These are phyloP conservation scores for Tinamus guttatus DNA, from an alignment of 2,113 vertebrate genomes.

Conservation along the genomic window DNA sequence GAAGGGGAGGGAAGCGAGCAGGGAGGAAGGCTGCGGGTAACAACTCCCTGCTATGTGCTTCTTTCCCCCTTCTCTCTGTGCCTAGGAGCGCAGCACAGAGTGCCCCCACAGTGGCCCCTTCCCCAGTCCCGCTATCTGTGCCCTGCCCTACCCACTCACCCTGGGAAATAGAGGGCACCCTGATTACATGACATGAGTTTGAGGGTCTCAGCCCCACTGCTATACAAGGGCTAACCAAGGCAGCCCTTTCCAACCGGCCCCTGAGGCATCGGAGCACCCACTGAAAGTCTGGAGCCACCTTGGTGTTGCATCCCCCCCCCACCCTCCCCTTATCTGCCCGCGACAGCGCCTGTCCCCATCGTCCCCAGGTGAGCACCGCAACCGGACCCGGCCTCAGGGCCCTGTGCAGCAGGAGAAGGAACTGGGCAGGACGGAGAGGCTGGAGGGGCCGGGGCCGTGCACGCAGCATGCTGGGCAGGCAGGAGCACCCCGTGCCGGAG, in stretches of 20 bases:
- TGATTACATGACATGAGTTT: accelerated
- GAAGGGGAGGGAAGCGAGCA: not conserved
- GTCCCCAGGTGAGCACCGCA: not conserved
- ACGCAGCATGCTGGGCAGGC: not conserved
- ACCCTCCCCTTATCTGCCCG: not conserved
- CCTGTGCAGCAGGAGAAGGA: not conserved
- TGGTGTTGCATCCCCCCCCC: not conserved
- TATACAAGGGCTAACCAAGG: not conserved
- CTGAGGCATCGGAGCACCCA: not conserved
- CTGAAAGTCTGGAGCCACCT: not conserved
- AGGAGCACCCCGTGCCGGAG: not conserved
- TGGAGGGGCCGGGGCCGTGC: not conserved
- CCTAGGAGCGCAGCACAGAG: not conserved
- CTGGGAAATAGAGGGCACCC: not conserved
- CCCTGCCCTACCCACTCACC: not conserved
- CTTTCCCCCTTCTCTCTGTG: not conserved
- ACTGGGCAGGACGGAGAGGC: not conserved
- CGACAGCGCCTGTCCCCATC: accelerated
- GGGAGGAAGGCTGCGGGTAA: not conserved
- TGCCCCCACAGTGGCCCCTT: too few relatives aligned
- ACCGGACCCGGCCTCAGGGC: not conserved
- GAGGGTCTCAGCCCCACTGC: not conserved
- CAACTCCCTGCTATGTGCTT: accelerated
- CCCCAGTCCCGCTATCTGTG: not conserved
- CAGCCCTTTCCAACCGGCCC: not conserved